Percentiles rank a stretch among this genome's conserved stretches.
Conservation (phyloP, 2,797 vertebrate genomes). For the Cossypha heuglini region DNA sequence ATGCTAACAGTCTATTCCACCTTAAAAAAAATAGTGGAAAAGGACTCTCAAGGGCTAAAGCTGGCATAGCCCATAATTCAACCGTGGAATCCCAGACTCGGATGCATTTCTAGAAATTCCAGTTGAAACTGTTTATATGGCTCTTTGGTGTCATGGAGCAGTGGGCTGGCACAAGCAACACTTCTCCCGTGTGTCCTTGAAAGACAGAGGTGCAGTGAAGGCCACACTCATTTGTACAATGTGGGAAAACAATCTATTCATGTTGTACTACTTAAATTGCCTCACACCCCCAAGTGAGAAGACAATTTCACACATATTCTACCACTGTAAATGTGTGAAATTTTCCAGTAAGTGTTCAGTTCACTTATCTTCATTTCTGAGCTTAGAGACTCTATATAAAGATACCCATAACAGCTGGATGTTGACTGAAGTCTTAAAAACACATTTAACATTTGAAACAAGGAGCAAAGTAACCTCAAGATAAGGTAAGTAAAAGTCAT, state of each 20-base stretch:
- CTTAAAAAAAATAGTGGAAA: neutral
- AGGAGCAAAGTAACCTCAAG: neutral
- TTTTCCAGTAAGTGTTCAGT: neutral
- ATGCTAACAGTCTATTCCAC: neutral
- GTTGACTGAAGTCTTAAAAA: neutral
- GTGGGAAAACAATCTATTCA: neutral
- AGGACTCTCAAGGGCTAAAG: neutral
- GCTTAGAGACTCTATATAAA: neutral
- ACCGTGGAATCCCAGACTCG: neutral
- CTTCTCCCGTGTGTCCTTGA: neutral
- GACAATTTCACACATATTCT: neutral
- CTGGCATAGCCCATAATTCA: neutral
- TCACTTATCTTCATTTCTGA: neutral
- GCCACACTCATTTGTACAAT: neutral
- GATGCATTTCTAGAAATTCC: neutral
- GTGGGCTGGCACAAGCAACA: neutral
- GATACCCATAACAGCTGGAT: neutral
- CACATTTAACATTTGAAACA: neutral
- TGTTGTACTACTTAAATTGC: neutral
- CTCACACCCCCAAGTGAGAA: neutral
- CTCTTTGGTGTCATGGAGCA: fast-evolving
- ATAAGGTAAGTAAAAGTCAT: neutral
- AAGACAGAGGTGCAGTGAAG: neutral
- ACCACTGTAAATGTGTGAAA: neutral
- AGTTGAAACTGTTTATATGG: neutral